A percentile compares a stretch with the other conserved stretches of the same genome.
These are phyloP conservation scores for Pseudomyrmex pallidus DNA, from an alignment of 1,140 invertebrate species.

Conservation along the genomic window DNA sequence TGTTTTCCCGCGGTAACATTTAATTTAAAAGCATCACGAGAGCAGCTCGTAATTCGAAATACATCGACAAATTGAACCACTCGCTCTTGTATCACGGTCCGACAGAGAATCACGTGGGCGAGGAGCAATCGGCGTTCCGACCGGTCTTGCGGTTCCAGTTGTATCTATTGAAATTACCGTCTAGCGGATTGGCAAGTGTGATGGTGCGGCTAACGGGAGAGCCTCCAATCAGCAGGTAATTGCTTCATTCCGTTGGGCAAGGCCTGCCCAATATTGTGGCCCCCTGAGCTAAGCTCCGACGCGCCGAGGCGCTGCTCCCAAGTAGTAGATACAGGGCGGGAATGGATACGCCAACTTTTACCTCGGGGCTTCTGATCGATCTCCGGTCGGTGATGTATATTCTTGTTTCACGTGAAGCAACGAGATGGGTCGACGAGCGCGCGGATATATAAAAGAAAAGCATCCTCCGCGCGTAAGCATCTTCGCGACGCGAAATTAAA, in stretches of 20 bases:
- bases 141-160: conserved; percentile 74
- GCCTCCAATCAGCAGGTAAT: conserved; percentile 78
- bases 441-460: conserved; percentile 18
- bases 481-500: neutral
- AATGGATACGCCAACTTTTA: conserved; percentile 28
- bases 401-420: neutral
- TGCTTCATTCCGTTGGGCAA: conserved; percentile 77
- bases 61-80: conserved; percentile 49
- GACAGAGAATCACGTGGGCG: conserved; percentile 70
- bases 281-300: conserved; percentile 42
- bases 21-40: conserved; percentile 11
- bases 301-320: conserved; percentile 11
- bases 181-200: conserved; percentile 81
- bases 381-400: neutral
- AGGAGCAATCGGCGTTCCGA: conserved; percentile 74
- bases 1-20: neutral
- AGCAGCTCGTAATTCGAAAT: conserved; percentile 57
- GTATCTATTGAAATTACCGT: conserved; percentile 78
- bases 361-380: conserved; percentile 13
- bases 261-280: conserved; percentile 68
- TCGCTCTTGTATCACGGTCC: conserved; percentile 41
- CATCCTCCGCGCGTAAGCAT: neutral
- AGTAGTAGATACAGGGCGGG: neutral
- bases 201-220: conserved; percentile 80
- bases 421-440: neutral